Percentiles rank a stretch among this genome's conserved stretches.
Evolutionary conservation across 2,888 invertebrate genomes (phyloP).

Genomic region (Lamellibrachia satsuma): DNA sequence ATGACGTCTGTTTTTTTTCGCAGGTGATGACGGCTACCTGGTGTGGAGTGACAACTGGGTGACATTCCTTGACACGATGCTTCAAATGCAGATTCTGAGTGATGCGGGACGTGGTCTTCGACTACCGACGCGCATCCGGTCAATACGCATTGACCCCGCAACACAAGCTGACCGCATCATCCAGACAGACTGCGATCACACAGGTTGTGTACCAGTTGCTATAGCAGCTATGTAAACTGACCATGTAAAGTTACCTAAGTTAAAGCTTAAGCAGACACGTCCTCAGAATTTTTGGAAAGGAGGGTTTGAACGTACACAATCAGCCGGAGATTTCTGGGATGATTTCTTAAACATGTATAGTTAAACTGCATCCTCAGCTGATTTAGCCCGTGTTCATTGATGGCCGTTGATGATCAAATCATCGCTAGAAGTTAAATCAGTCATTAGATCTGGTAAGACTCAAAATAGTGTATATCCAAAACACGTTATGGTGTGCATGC

Average conservation of each 20-base stretch:
- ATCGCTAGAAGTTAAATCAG: too few species aligned
- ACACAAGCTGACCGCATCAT: constrained; percentile 68
- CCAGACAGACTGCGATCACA: neutral
- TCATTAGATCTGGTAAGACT: too few species aligned
- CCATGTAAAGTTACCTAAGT: neutral
- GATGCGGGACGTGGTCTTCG: constrained; percentile 79
- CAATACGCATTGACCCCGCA: constrained; percentile 81
- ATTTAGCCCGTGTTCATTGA: too few species aligned
- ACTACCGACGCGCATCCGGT: constrained; percentile 87
- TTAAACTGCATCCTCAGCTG: too few species aligned
- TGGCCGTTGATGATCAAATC: too few species aligned
- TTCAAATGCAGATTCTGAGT: constrained; percentile 88
- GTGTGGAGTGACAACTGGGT: constrained; percentile 84
- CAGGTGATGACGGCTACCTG: constrained; percentile 76
- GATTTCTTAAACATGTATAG: too few species aligned
- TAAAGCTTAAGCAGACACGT: neutral
- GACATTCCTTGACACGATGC: constrained; percentile 93
- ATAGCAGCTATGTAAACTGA: neutral
- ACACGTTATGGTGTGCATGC: too few species aligned
- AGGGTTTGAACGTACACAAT: too few species aligned
- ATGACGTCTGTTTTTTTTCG: constrained; percentile 27
- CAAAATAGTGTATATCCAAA: too few species aligned
- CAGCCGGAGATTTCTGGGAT: too few species aligned
- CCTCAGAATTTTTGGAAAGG: too few species aligned
- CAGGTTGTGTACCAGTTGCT: neutral